Base-by-base conservation (phyloP, 2,888 invertebrate genomes). In the Tridacna gigas region DNA sequence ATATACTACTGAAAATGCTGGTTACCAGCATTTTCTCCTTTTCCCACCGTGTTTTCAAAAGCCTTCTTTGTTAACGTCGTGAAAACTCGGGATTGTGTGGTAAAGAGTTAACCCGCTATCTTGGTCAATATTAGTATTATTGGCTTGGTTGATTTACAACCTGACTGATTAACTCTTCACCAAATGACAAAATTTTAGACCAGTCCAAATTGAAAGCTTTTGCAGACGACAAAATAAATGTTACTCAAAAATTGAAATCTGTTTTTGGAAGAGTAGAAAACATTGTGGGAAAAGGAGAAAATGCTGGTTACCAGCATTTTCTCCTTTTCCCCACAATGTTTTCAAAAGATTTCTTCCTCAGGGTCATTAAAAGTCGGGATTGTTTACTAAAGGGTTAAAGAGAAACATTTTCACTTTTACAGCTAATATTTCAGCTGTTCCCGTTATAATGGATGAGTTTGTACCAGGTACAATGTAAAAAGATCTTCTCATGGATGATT, bases 241-340 rank as follows among this genome's bases (percentile, higher is more conserved):
- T 11, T 18, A 22, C 18, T 63, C n/a, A 18, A 63, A 18, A n/a
- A n/a, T 11, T n/a, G 63, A 15, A 63, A n/a, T 18, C 11, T 18
- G 18, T 22, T 63, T 18, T 22, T n/a, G 63, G n/a, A 63, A 63
- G n/a, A 63, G 63, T 22, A 18, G 63, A 63, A 63, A 63, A 63
- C 63, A 15, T 63, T 63, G 63, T 63, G 63, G n/a, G 13, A 63
- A 63, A 63, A 63, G 22, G 63, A 22, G 22, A 63, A 63, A 63
- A 15, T 63, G 63, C 63, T 63, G 13, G n/a, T 18, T 63, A n/a
- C n/a, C 13, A 63, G 63, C 63, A 63, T 15, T 63, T 63, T 63
- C 63, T 63, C 63, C 63, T 63, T 63, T 63, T 63, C 15, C 13
- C 13, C 63, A 63, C n/a, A n/a, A 63, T 63, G 63, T 63, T 63